Evolutionary conservation across 2,113 vertebrate genomes (phyloP).

Genomic region (Nannobrachium achirus): DNA sequence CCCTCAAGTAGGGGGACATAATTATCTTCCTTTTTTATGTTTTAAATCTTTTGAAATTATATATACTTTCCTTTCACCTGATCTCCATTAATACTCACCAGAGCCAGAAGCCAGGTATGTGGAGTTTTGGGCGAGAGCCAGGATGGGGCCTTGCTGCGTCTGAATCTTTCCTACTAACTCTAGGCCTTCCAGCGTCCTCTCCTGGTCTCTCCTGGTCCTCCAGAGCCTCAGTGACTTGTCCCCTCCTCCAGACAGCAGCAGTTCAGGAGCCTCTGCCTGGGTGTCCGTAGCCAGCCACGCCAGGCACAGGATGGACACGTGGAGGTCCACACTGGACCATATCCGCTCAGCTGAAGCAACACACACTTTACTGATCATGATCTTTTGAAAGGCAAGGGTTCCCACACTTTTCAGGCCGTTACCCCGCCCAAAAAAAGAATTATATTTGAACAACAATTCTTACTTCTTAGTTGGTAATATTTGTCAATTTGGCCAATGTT

Average conservation of each 20-base stretch:
- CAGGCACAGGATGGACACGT: constrained; percentile 73
- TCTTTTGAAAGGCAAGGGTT: neutral
- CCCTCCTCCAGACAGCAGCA: constrained; percentile 77
- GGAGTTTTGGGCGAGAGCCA: constrained; percentile 77
- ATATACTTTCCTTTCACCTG: neutral
- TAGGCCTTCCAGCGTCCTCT: constrained; percentile 18
- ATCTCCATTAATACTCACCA: constrained; percentile 64
- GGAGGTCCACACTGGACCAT: constrained; percentile 39
- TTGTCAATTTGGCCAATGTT: neutral
- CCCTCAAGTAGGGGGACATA: no score
- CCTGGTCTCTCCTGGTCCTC: constrained; percentile 42
- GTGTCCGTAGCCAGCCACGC: constrained; percentile 69
- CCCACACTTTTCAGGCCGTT: no score
- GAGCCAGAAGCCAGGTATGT: constrained; percentile 81
- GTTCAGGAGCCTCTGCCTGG: neutral
- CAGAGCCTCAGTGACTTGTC: constrained; percentile 80
- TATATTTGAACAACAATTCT: no score
- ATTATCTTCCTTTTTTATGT: no score
- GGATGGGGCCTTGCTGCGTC: constrained; percentile 65
- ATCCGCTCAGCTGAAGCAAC: constrained; percentile 65
- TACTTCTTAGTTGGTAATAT: no score
- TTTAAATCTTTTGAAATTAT: neutral
- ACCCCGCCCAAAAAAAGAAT: no score
- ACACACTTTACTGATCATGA: neutral
- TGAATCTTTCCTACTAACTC: constrained; percentile 53